Evolutionary conservation across 2,113 vertebrate genomes (phyloP), one percentile per base, ranked within the genome.

Genomic region (Pavo muticus): DNA sequence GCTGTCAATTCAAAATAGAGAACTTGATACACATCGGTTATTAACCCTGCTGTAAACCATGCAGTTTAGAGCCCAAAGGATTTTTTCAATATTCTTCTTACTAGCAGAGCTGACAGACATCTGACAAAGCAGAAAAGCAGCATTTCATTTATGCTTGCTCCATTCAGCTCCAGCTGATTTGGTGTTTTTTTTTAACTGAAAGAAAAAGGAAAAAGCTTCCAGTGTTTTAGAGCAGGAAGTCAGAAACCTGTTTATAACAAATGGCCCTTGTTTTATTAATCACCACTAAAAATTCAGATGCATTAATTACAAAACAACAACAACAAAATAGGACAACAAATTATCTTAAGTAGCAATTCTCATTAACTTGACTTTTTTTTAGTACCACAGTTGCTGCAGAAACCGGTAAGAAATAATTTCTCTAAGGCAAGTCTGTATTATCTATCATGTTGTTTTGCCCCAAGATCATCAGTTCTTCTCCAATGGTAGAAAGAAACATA

Each of bases 81-180:
- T 81, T 92, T 77, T 77, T 88, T 87, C 68, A 74, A 74, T 77
- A 88, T 71, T 87, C 48, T 56, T 70, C 61, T 82, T 86, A 60
- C 60, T 24, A 74, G 67, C 61, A 87, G 57, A 90, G 57, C 6
- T 73, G 69, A 93, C 80, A 91, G 88, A 71, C 10, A 81, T 64
- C 87, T 89, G 77, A 91, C 57, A 90, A 82, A 2, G 6, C 27
- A 91, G 57, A 84, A 93, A 79, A 4, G 17, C 21, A 86, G 52
- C 42, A 81, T 82, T 91, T 78, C 39, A 52, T 77, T 89, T 83
- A 68, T 47, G 70, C 65, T 92, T 60, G 77, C 75, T 79, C 48
- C 61, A 61, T 6, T 11, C 61, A 90, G 69, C 23, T 64, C 27
- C 56, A 78, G 40, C 64, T 72, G 39, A 61, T 84, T 61, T 27